Evolutionary conservation across 1,140 invertebrate genomes (phyloP), one percentile per base, ranked within the genome.

Genomic region (Chrysomallon squamiferum): DNA sequence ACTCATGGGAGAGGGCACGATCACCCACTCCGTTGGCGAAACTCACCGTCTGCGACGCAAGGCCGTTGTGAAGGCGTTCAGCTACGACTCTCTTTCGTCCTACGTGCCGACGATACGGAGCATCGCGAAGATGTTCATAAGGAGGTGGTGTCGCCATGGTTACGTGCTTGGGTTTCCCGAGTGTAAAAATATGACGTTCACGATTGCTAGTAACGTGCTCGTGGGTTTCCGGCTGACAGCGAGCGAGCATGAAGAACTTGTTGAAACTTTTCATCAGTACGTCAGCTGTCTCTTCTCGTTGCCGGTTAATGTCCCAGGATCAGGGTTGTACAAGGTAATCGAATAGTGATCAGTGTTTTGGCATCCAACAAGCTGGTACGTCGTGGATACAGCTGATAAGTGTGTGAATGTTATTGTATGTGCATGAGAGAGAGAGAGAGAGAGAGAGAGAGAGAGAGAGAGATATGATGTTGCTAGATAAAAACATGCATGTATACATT

Each of bases 101-200:
- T 80, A 82, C 60, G 63, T 76, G 22, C 68, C 73, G 1, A 52
- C 63, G 1, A 72, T 81, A 33, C 73, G 77, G 57, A 25, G 68
- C 41, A 68, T 72, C 13, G 64, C 73, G 11, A 71, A 62, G 20
- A 59, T 67, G 7, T 69, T 64, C 54, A 60, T 83, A 7, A 18
- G 49, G 3, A 54, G 57, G 18, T 83, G 81, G 81, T 75, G 68
- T 45, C 6, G 59, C 5, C 5, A 59, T 15, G 66, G 65, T 11
- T 27, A 57, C 30, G 71, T 83, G 5, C 15, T 66, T 22, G 81
- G 70, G 0, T 79, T 72, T 64, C 58, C 59, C n/a, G 72, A 78
- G 60, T 68, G 76, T 50, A 76, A 71, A 67, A 73, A 43, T 7
- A 27, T 83, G 65, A 69, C 72, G 30, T 82, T 83, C 67, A 62